Evolutionary conservation across 1,140 invertebrate species (phyloP).

Genomic region (Sycophaga agraensis): DNA sequence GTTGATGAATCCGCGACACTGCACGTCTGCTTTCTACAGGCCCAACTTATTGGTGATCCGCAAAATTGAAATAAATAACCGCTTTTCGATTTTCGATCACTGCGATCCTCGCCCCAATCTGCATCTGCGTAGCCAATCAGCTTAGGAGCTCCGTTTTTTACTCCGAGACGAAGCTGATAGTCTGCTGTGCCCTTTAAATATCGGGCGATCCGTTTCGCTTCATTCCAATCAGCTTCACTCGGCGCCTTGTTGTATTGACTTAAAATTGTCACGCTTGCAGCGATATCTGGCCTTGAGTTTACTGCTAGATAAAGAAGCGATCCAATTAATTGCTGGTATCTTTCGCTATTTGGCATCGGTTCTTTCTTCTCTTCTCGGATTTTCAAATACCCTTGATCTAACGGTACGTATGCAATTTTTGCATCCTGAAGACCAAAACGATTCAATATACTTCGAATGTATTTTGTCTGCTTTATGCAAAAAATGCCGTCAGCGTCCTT

Average conservation of each 20-base stretch:
- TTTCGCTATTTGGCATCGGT: neutral
- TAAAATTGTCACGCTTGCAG: conserved; percentile 36
- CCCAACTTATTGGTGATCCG: conserved; percentile 28
- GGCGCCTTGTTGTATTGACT: conserved; percentile 34
- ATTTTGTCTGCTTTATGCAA: conserved; percentile 2
- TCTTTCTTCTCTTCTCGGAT: neutral
- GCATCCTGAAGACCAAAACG: conserved; percentile 44
- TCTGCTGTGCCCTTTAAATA: conserved; percentile 37
- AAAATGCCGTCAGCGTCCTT: conserved; percentile 24
- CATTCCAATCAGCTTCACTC: conserved; percentile 30
- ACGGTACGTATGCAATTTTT: conserved; percentile 22
- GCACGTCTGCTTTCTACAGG: conserved; percentile 20
- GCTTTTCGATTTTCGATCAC: conserved; percentile 32
- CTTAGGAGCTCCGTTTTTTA: neutral
- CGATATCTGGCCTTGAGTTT: neutral
- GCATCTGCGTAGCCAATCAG: conserved; percentile 29
- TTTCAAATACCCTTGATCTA: conserved; percentile 2
- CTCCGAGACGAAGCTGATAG: conserved; percentile 9
- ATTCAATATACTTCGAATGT: conserved; percentile 27
- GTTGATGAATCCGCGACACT: conserved; percentile 31
- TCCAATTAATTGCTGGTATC: neutral
- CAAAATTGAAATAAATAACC: conserved; percentile 28
- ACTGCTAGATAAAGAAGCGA: neutral
- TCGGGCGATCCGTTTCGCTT: conserved; percentile 33
- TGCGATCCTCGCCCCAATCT: conserved; percentile 29